These are phyloP conservation scores for Sapayoa aenigma DNA, from an alignment of 2,113 vertebrate species.

Conservation along the genomic window DNA sequence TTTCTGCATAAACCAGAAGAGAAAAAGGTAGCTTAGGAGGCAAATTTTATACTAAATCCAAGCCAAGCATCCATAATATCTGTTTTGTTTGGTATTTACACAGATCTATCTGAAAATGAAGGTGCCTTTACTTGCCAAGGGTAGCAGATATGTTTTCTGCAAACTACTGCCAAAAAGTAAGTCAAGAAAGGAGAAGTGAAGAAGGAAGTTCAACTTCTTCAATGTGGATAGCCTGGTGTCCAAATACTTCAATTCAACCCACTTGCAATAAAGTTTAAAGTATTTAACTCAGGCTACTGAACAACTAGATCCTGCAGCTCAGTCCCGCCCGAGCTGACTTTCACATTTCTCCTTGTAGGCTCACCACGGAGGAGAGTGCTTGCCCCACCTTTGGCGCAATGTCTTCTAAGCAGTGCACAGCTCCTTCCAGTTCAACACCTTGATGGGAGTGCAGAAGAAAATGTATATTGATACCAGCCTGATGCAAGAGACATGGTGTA, in stretches of 20 bases:
- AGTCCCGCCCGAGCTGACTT: background rate
- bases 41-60: background rate
- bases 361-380: background rate
- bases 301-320: background rate
- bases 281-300: background rate
- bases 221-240: background rate
- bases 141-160: slow-evolving; percentile 50
- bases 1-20: background rate
- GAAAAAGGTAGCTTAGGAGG: background rate
- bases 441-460: rapidly evolving
- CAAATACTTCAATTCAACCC: background rate
- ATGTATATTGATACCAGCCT: rapidly evolving
- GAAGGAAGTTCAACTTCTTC: slow-evolving; percentile 15
- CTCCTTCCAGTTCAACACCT: background rate
- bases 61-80: background rate
- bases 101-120: background rate
- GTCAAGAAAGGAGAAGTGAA: slow-evolving; percentile 3
- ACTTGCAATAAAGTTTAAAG: background rate
- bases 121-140: slow-evolving; percentile 38
- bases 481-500: rapidly evolving
- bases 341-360: rapidly evolving
- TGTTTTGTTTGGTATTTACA: slow-evolving; percentile 50
- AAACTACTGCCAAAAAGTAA: slow-evolving; percentile 30
- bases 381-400: rapidly evolving
- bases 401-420: background rate